Percentiles rank a stretch among this genome's conserved stretches.
phyloP scores from a whole-genome alignment of 2,113 vertebrate species.

The Neogale vison region DNA sequence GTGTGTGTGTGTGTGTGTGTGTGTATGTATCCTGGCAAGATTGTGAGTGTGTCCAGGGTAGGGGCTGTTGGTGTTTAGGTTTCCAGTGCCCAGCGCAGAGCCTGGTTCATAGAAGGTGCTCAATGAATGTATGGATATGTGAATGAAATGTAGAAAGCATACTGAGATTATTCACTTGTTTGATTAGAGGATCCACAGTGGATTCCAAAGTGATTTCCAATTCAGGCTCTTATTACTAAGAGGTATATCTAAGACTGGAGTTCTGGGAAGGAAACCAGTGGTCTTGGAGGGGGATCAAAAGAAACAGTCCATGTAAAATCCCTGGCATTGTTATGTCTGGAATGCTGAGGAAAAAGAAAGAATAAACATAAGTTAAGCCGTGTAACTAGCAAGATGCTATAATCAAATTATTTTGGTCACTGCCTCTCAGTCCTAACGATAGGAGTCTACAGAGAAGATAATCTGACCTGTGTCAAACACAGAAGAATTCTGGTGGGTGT shows the following conservation, averaged over 20 bases:
- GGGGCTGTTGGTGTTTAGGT: background rate
- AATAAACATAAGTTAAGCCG: slow-evolving; percentile 58
- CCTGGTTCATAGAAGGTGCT: background rate
- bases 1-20: too few relatives aligned
- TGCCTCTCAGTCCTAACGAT: slow-evolving; percentile 33
- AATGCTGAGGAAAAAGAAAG: slow-evolving; percentile 38
- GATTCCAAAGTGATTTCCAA: slow-evolving; percentile 1
- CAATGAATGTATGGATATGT: background rate
- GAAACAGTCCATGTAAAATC: background rate
- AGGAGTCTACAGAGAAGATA: slow-evolving; percentile 32
- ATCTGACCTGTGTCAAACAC: slow-evolving; percentile 44
- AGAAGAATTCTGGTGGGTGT: slow-evolving; percentile 6
- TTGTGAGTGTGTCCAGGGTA: background rate
- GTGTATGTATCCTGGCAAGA: background rate
- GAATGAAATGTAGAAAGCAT: background rate
- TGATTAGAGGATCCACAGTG: background rate
- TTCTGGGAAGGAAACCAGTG: slow-evolving; percentile 5
- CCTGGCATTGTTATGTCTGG: slow-evolving; percentile 67
- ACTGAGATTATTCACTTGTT: background rate
- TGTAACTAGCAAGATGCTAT: slow-evolving; percentile 53
- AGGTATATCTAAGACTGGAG: background rate
- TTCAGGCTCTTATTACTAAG: background rate
- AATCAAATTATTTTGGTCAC: slow-evolving; percentile 69
- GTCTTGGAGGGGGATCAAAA: slow-evolving; percentile 46
- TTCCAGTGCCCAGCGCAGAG: background rate